Evolutionary conservation across 2,797 vertebrate genomes (phyloP).

Genomic region (Rhabdomys pumilio): DNA sequence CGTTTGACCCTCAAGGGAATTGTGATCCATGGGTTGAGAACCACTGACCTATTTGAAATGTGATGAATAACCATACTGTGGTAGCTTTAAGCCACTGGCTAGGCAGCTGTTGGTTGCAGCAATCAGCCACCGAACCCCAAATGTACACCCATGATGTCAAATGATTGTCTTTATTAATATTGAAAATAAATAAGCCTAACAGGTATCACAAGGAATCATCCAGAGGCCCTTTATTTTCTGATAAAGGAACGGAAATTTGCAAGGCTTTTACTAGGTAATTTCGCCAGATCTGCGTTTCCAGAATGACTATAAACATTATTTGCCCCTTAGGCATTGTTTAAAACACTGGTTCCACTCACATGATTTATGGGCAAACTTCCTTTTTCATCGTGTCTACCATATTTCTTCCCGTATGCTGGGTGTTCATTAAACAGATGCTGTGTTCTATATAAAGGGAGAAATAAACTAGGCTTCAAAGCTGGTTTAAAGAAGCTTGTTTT

Average conservation of each 20-base stretch:
- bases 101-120: background rate
- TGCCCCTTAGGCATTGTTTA: conserved; percentile 82
- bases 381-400: conserved; percentile 76
- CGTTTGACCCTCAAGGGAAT: no score
- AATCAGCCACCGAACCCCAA: background rate
- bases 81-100: background rate
- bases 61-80: background rate
- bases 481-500: conserved; percentile 49
- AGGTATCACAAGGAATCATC: background rate
- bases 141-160: conserved; percentile 18
- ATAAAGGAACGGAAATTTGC: conserved; percentile 59
- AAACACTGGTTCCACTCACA: conserved; percentile 74
- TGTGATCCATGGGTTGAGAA: background rate
- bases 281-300: conserved; percentile 76
- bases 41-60: background rate
- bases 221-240: conserved; percentile 20
- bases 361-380: conserved; percentile 83
- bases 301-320: conserved; percentile 82
- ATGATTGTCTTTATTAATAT: conserved; percentile 43
- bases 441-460: conserved; percentile 72
- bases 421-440: conserved; percentile 83
- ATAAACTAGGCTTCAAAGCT: conserved; percentile 65
- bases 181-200: conserved; percentile 30
- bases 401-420: conserved; percentile 83
- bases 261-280: conserved; percentile 66